phyloP scores from a whole-genome alignment of 2,888 invertebrate genomes.

The Gasteruption jaculator region DNA sequence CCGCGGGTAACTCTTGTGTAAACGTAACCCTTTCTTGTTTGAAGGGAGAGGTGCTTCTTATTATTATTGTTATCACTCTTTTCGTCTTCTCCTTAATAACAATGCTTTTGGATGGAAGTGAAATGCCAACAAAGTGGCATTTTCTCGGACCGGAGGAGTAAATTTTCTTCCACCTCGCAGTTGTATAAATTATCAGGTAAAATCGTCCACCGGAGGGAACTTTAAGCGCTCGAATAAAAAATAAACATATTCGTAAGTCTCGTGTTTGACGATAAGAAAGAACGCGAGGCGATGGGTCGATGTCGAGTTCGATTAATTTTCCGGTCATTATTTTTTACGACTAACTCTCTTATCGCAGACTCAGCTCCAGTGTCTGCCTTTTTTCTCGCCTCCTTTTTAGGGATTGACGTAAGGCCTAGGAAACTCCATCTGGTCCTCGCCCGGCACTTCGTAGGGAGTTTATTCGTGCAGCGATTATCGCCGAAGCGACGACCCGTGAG shows the following conservation, averaged over 20 bases:
- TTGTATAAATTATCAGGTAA: too few relatives aligned
- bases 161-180: too few relatives aligned
- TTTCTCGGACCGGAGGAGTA: too few relatives aligned
- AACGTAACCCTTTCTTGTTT: constrained; percentile 40
- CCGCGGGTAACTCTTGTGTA: constrained; percentile 40
- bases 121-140: too few relatives aligned
- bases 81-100: too few relatives aligned
- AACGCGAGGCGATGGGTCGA: constrained; percentile 42
- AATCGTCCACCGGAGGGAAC: too few relatives aligned
- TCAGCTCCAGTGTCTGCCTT: constrained; percentile 28
- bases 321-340: constrained; percentile 50
- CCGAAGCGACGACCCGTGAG: constrained; percentile 23
- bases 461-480: constrained; percentile 35
- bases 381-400: constrained; percentile 19
- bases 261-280: constrained; percentile 36
- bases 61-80: too few relatives aligned
- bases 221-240: neutral
- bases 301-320: constrained; percentile 49
- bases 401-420: constrained; percentile 22
- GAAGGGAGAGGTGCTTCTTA: too few relatives aligned
- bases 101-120: too few relatives aligned
- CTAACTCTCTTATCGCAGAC: constrained; percentile 40
- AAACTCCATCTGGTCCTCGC: too few relatives aligned
- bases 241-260: neutral
- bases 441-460: too few relatives aligned